Percentiles rank a stretch among this genome's conserved stretches.
Conservation (phyloP, 2,797 vertebrate species). For the Myripristis murdjan region DNA sequence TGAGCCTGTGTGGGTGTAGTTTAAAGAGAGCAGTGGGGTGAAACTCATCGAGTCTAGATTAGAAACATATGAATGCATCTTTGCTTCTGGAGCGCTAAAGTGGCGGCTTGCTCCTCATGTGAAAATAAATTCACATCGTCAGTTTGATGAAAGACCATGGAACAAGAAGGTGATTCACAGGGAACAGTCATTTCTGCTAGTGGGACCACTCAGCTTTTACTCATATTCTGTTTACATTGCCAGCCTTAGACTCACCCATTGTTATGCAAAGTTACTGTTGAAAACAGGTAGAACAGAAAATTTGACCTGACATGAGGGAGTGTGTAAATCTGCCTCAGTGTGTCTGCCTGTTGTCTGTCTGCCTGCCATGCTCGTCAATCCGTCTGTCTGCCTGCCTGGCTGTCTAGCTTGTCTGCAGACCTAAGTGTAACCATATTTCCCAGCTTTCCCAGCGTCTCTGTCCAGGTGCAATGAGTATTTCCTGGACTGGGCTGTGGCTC, state of each 20-base stretch:
- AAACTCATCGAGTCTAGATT: slow-evolving; percentile 63
- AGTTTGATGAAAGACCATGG: slow-evolving; percentile 35
- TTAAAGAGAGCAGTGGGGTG: slow-evolving; percentile 53
- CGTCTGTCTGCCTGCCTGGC: neutral
- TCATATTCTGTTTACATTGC: slow-evolving; percentile 72
- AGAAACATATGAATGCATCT: slow-evolving; percentile 68
- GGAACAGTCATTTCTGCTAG: slow-evolving; percentile 55
- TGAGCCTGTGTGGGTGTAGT: slow-evolving; percentile 66
- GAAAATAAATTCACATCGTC: slow-evolving; percentile 36
- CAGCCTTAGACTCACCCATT: slow-evolving; percentile 52
- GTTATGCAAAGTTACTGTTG: slow-evolving; percentile 43
- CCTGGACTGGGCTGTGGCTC: slow-evolving; percentile 68
- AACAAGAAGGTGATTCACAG: slow-evolving; percentile 60
- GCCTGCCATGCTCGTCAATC: no score
- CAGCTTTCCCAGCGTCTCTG: slow-evolving; percentile 27
- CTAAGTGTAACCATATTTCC: slow-evolving; percentile 35
- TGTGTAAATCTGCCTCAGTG: slow-evolving; percentile 3
- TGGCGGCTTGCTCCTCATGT: slow-evolving; percentile 30
- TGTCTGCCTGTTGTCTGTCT: no score
- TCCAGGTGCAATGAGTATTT: slow-evolving; percentile 74
- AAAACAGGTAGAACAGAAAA: slow-evolving; percentile 31
- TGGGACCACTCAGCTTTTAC: slow-evolving; percentile 60
- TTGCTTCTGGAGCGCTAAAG: slow-evolving; percentile 48
- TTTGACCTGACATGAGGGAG: slow-evolving; percentile 25
- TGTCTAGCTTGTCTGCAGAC: slow-evolving; percentile 18